These are phyloP conservation scores for Notolepis coatsorum DNA, from an alignment of 2,797 vertebrate species.

Conservation along the genomic window DNA sequence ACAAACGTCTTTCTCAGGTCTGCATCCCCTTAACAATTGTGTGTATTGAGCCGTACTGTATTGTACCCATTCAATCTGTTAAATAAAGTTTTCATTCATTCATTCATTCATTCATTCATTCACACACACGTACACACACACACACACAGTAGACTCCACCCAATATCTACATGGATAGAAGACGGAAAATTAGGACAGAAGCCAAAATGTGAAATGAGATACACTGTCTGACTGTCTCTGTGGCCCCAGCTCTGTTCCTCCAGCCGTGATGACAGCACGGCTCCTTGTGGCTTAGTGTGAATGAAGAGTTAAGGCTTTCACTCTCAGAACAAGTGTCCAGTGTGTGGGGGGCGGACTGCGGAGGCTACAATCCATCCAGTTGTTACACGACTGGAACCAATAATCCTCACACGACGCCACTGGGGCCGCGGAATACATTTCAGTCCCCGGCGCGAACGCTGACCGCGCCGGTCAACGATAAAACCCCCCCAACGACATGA, in stretches of 20 bases:
- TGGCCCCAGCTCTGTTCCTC: constrained; percentile 6
- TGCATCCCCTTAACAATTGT: too few relatives aligned
- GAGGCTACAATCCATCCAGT: constrained; percentile 6
- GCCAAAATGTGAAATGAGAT: background rate
- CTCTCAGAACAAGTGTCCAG: constrained; percentile 7
- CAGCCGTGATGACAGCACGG: background rate
- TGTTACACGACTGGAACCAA: constrained; percentile 16
- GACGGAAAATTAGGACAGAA: background rate
- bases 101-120: too few relatives aligned
- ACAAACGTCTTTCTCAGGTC: too few relatives aligned
- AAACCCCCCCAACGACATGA: too few relatives aligned
- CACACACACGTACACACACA: constrained; percentile 3
- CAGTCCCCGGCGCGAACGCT: background rate
- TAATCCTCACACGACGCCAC: background rate
- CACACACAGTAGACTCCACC: too few relatives aligned
- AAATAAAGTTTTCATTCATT: too few relatives aligned
- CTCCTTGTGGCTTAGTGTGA: constrained; percentile 12
- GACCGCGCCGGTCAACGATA: too few relatives aligned
- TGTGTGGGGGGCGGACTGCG: too few relatives aligned
- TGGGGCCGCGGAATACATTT: constrained; percentile 1
- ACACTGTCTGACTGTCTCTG: background rate
- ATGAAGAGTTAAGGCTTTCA: background rate
- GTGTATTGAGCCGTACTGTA: too few relatives aligned
- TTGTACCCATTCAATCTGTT: too few relatives aligned
- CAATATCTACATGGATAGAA: background rate